Conservation (phyloP, 2,113 vertebrate genomes). For the Protobothrops flavoviridis region DNA sequence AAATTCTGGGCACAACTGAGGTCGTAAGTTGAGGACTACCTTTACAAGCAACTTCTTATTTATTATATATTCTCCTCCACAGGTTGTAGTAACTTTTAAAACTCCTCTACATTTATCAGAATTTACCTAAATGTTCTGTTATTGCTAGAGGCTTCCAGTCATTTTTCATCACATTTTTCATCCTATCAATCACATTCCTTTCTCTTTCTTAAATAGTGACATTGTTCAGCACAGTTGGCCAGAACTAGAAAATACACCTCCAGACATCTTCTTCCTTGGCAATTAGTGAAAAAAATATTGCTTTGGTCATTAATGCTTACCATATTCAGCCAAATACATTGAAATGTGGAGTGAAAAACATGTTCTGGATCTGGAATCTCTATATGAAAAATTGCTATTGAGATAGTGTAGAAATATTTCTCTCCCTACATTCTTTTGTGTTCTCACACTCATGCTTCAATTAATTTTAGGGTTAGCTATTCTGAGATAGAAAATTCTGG, state of each 20-base stretch:
- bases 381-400: not conserved
- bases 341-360: not conserved
- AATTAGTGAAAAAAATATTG: not conserved
- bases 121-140: not conserved
- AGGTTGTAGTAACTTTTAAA: not conserved
- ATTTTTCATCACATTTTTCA: not conserved
- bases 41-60: not conserved
- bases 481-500: not conserved
- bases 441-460: not conserved
- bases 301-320: not conserved
- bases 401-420: not conserved
- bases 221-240: not conserved
- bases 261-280: not conserved
- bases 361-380: not conserved
- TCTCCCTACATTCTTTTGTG: not conserved
- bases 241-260: not conserved
- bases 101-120: not conserved
- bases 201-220: not conserved
- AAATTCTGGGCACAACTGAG: not conserved
- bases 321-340: not conserved
- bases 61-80: not conserved
- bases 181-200: not conserved
- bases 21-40: not conserved
- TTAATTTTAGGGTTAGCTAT: not conserved
- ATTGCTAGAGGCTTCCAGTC: not conserved